These are phyloP conservation scores for Ichneumoninae sp. DNA, from an alignment of 2,888 invertebrate genomes.

Conservation along the genomic window DNA sequence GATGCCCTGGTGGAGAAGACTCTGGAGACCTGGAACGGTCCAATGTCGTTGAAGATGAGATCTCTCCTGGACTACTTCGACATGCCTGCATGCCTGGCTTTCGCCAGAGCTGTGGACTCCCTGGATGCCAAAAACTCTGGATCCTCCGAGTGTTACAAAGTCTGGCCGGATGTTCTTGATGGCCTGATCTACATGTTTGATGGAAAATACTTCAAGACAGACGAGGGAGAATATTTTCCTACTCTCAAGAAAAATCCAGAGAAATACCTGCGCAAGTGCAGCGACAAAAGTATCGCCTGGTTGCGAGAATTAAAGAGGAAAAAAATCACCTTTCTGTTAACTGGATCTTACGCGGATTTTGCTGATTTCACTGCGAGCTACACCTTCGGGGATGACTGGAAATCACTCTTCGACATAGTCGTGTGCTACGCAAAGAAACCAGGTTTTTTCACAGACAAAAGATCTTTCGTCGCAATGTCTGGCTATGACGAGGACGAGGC, in stretches of 20 bases:
- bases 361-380: constrained; percentile 88
- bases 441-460: constrained; percentile 88
- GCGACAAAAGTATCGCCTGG: constrained; percentile 86
- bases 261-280: constrained; percentile 87
- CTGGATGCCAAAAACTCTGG: constrained; percentile 85
- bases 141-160: constrained; percentile 84
- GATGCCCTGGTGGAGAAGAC: constrained; percentile 86
- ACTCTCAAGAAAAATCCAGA: constrained; percentile 85
- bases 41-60: constrained; percentile 86
- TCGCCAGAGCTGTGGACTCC: constrained; percentile 89
- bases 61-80: constrained; percentile 91
- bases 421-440: constrained; percentile 91
- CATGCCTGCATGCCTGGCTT: constrained; percentile 88
- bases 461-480: constrained; percentile 86
- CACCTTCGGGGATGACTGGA: constrained; percentile 89
- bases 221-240: constrained; percentile 88
- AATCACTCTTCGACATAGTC: constrained; percentile 87
- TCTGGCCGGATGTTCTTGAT: constrained; percentile 89
- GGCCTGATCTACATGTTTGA: constrained; percentile 87
- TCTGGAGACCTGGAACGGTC: constrained; percentile 88
- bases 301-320: constrained; percentile 86
- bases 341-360: constrained; percentile 90
- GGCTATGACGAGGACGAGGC: constrained; percentile 82
- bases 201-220: constrained; percentile 86
- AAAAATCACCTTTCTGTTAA: constrained; percentile 88